Percentiles rank a stretch among this genome's conserved stretches.
These are phyloP conservation scores for Apamea monoglypha DNA, from an alignment of 2,888 invertebrate species.

Conservation along the genomic window DNA sequence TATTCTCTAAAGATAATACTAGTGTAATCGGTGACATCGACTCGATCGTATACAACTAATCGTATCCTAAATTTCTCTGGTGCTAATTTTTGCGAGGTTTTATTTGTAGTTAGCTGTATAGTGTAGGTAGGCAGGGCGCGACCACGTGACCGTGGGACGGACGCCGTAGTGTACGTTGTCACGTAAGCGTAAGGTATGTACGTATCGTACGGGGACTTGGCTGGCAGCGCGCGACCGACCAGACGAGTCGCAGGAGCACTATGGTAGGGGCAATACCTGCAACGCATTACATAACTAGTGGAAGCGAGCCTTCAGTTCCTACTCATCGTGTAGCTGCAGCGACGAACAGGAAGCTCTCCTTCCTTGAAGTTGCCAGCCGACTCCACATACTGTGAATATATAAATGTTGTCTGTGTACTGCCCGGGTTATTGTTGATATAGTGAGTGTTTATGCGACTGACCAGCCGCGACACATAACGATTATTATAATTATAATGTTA, in stretches of 20 bases:
- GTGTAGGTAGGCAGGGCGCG: slow-evolving; percentile 44
- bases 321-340: background rate
- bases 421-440: slow-evolving; percentile 40
- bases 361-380: slow-evolving; percentile 18
- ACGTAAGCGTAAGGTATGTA: slow-evolving; percentile 35
- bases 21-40: slow-evolving; percentile 79
- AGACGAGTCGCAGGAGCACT: background rate
- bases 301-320: background rate
- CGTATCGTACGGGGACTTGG: slow-evolving; percentile 24
- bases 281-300: background rate
- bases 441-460: slow-evolving; percentile 43
- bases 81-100: slow-evolving; percentile 81
- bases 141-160: slow-evolving; percentile 43
- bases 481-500: slow-evolving; percentile 56
- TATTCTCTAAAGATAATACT: slow-evolving; percentile 63
- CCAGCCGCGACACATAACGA: slow-evolving; percentile 42
- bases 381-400: slow-evolving; percentile 41
- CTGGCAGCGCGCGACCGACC: slow-evolving; percentile 24
- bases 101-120: slow-evolving; percentile 65
- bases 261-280: too few relatives aligned
- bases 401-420: slow-evolving; percentile 65
- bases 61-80: slow-evolving; percentile 82
- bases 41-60: slow-evolving; percentile 70
- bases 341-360: slow-evolving; percentile 1
- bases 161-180: slow-evolving; percentile 43